Evolutionary conservation across 2,113 vertebrate species (phyloP).

Genomic region (Plestiodon gilberti): DNA sequence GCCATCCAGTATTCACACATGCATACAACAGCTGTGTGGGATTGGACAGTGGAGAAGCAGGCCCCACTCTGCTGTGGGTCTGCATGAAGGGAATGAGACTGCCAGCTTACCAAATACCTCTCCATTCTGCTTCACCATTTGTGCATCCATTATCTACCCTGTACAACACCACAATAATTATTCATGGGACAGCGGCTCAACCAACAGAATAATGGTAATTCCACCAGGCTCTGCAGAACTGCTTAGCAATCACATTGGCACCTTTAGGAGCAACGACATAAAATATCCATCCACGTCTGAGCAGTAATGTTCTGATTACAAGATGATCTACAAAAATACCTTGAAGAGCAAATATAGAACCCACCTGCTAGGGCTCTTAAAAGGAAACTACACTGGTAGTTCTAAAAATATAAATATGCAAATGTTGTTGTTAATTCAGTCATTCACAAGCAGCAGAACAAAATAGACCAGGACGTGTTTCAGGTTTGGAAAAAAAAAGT

Average conservation of each 20-base stretch:
- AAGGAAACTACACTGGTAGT: neutral
- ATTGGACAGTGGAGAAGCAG: too few relatives aligned
- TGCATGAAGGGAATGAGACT: too few relatives aligned
- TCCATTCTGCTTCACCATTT: neutral
- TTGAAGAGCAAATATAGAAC: neutral
- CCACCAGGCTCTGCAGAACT: neutral
- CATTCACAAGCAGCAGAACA: neutral
- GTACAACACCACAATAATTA: neutral
- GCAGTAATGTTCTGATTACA: constrained; percentile 15
- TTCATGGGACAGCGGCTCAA: neutral
- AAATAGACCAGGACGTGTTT: neutral
- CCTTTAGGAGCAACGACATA: neutral
- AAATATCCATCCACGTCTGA: neutral
- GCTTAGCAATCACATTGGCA: neutral
- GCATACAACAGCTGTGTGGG: too few relatives aligned
- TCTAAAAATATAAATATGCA: neutral
- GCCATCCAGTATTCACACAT: too few relatives aligned
- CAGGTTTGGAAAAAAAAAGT: neutral
- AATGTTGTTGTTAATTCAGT: neutral
- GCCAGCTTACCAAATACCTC: too few relatives aligned
- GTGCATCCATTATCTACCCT: neutral
- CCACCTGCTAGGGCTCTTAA: neutral
- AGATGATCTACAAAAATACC: constrained; percentile 33
- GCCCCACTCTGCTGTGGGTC: too few relatives aligned
- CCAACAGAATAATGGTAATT: neutral